Conservation (phyloP, 1,140 invertebrate species). For the Zaprionus davidi region DNA sequence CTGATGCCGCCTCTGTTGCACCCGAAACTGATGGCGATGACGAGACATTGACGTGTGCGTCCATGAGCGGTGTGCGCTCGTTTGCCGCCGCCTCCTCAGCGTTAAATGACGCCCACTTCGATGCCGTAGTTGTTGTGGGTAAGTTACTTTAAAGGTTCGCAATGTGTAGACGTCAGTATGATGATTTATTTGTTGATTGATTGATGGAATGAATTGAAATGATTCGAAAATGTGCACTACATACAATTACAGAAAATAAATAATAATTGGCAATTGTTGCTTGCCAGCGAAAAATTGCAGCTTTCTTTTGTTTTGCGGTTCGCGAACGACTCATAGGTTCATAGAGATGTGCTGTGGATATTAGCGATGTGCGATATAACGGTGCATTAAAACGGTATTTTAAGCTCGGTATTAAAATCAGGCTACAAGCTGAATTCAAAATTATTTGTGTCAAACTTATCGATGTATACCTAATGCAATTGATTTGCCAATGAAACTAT, state of each 20-base stretch:
- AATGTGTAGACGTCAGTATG: slow-evolving; percentile 40
- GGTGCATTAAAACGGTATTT: neutral
- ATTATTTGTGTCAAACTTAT: neutral
- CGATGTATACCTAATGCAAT: neutral
- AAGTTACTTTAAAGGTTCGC: slow-evolving; percentile 38
- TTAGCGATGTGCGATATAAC: neutral
- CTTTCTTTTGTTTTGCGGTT: slow-evolving; percentile 45
- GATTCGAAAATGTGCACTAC: slow-evolving; percentile 30
- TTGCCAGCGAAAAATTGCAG: slow-evolving; percentile 15
- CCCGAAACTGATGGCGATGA: slow-evolving; percentile 28
- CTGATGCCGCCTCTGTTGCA: slow-evolving; percentile 24
- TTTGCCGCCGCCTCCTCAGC: slow-evolving; percentile 85
- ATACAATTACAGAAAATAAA: slow-evolving; percentile 39
- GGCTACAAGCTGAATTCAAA: neutral
- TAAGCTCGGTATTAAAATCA: neutral
- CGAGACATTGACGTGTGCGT: slow-evolving; percentile 89
- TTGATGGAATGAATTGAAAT: slow-evolving; percentile 16
- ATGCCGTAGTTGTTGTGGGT: slow-evolving; percentile 63
- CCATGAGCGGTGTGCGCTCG: slow-evolving; percentile 92
- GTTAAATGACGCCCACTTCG: slow-evolving; percentile 53
- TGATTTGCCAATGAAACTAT: neutral
- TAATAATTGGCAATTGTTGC: slow-evolving; percentile 31
- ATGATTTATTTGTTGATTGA: slow-evolving; percentile 12
- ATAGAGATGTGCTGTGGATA: slow-evolving; percentile 22
- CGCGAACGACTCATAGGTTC: slow-evolving; percentile 41